phyloP scores from a whole-genome alignment of 1,140 invertebrate species.

The Drosophila saltans region DNA sequence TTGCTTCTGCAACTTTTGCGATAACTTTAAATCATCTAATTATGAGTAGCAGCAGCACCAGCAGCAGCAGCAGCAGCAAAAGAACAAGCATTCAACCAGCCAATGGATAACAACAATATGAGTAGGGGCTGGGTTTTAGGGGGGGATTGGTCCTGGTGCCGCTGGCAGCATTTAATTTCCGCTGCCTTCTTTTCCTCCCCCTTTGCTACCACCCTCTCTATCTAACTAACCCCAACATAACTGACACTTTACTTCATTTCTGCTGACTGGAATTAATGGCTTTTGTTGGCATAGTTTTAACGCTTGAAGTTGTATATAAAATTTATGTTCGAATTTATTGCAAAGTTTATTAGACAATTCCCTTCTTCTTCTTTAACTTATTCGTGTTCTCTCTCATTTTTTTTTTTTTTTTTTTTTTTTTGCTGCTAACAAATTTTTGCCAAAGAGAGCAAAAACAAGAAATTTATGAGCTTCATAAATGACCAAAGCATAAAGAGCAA shows the following conservation, averaged over 20 bases:
- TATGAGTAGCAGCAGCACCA: constrained; percentile 63
- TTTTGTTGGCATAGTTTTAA: constrained; percentile 82
- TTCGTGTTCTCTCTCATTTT: no score
- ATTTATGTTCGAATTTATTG: constrained; percentile 82
- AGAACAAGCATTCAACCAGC: constrained; percentile 43
- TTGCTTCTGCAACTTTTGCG: constrained; percentile 68
- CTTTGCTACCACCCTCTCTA: neutral
- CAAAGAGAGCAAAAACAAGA: constrained; percentile 55
- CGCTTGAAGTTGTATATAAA: constrained; percentile 80
- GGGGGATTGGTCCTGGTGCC: constrained; percentile 29
- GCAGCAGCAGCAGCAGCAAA: constrained; percentile 59
- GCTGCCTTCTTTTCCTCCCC: constrained; percentile 35
- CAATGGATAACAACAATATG: constrained; percentile 32
- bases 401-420: no score
- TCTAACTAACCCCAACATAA: constrained; percentile 42
- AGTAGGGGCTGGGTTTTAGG: neutral
- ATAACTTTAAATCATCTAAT: constrained; percentile 83
- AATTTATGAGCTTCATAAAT: constrained; percentile 81
- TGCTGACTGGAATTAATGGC: constrained; percentile 81
- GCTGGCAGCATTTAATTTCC: constrained; percentile 74
- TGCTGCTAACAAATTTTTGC: constrained; percentile 41
- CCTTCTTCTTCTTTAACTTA: constrained; percentile 40
- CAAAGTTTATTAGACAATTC: constrained; percentile 82
- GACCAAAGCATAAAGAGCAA: constrained; percentile 70
- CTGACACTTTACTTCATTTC: constrained; percentile 82